Evolutionary conservation across 2,888 invertebrate species (phyloP), one percentile per base, ranked within the genome.

Genomic region (Choreutis nemorana): DNA sequence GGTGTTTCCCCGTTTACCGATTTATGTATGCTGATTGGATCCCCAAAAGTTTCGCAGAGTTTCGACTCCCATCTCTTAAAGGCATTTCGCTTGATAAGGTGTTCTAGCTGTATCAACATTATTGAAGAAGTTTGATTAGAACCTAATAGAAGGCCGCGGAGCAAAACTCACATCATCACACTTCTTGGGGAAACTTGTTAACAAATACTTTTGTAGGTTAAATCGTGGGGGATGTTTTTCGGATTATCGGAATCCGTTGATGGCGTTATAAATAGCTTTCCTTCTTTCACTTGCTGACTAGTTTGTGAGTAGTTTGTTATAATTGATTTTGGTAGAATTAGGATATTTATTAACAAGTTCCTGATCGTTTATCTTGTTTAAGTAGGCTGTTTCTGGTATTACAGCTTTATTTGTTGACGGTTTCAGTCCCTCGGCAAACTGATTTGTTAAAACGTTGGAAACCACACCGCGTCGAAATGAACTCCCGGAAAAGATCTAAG

Each of bases 51-150:
- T 57, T 50, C 32, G 34, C 40, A 40, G 11, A 12, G 53, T 46
- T 48, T 48, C 35, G 42, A 34, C 28, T n/a, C 35, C 35, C 41
- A 33, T 36, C 44, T 37, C 45, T 45, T 42, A 42, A n/a, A 42
- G 40, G 33, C 42, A 40, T 38, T 40, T 36, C 38, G 41, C 37
- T 52, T 64, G 63, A 63, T 63, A 62, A 62, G 57, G 52, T 61
- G 55, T 59, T 59, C 53, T 49, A 54, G 50, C 47, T 37, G 42
- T 33, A 43, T 43, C 45, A 53, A 58, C 52, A 61, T 60, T 58
- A 63, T 61, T 58, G 60, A 55, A 45, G 44, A 64, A 64, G 51
- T 67, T 64, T 61, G 63, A 67, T 64, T 64, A 59, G 60, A 59
- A 57, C 57, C 56, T 56, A 55, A 61, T 56, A 50, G 48, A 47